A percentile compares a stretch with the other conserved stretches of the same genome.
Conservation (phyloP, 1,140 invertebrate genomes). For the Lordiphosa clarofinis region DNA sequence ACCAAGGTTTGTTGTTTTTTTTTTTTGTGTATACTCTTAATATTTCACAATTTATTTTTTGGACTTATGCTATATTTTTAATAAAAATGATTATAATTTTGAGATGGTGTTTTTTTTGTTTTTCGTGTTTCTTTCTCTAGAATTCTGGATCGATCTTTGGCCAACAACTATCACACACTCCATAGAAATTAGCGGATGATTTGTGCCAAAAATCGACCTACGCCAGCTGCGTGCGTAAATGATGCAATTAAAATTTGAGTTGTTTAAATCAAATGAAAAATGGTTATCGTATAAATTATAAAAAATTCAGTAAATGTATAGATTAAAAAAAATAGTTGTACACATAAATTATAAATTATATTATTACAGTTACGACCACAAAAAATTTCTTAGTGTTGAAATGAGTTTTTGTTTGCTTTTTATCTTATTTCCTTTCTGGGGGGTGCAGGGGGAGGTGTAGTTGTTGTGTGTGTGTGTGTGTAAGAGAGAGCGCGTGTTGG, state of each 20-base stretch:
- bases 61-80: conserved; percentile 64
- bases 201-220: too few relatives aligned
- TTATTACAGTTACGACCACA: conserved; percentile 77
- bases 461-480: conserved; percentile 13
- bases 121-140: conserved; percentile 7
- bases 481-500: conserved; percentile 22
- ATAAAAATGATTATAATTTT: conserved; percentile 76
- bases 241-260: conserved; percentile 42
- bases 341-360: conserved; percentile 78
- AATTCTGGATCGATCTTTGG: conserved; percentile 19
- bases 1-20: conserved; percentile 7
- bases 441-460: conserved; percentile 22
- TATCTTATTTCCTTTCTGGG: conserved; percentile 29
- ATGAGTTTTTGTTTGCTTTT: conserved; percentile 52
- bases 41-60: conserved; percentile 75
- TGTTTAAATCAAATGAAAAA: conserved; percentile 66
- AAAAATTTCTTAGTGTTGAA: conserved; percentile 68
- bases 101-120: conserved; percentile 44
- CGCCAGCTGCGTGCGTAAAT: too few relatives aligned
- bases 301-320: conserved; percentile 76
- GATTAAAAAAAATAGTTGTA: conserved; percentile 67
- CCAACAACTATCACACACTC: background rate
- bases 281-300: conserved; percentile 75
- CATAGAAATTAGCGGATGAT: too few relatives aligned
- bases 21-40: conserved; percentile 56